These are phyloP conservation scores for Hemicentrotus pulcherrimus DNA, from an alignment of 35 echinoderm and acorn worm genomes.

Conservation along the genomic window DNA sequence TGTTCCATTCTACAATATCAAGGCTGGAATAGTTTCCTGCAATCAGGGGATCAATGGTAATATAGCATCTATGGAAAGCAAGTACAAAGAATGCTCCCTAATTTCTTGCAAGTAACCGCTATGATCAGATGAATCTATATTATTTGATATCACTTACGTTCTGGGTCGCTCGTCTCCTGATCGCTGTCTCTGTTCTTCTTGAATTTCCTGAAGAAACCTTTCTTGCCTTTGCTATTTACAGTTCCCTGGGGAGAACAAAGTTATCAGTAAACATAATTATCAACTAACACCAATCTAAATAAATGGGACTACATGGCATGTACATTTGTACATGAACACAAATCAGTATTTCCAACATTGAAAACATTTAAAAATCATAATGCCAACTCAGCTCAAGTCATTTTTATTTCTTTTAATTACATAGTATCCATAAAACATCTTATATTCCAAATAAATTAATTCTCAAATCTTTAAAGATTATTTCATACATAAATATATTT, in stretches of 20 bases:
- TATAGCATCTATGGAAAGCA: no score
- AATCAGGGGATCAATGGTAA: no score
- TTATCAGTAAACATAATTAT: background rate
- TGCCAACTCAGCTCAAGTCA: background rate
- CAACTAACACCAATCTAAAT: background rate
- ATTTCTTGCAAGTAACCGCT: no score
- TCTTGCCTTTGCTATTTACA: conserved; percentile 92
- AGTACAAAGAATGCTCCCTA: no score
- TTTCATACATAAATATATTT: no score
- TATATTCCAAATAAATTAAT: no score
- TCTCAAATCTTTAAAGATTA: no score
- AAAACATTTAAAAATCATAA: background rate
- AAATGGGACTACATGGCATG: background rate
- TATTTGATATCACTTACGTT: conserved; percentile 78
- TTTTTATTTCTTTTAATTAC: no score
- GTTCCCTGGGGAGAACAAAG: conserved; percentile 45
- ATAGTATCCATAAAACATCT: background rate
- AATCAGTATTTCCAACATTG: background rate
- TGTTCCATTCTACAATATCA: no score
- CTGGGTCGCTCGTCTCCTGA: conserved; percentile 93
- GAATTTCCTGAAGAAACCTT: conserved; percentile 91
- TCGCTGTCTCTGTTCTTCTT: conserved; percentile 90
- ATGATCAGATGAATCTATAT: background rate
- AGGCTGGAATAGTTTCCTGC: no score
- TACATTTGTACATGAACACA: background rate